phyloP scores from a whole-genome alignment of 2,113 vertebrate genomes.

The Ivindomyrus marchei region DNA sequence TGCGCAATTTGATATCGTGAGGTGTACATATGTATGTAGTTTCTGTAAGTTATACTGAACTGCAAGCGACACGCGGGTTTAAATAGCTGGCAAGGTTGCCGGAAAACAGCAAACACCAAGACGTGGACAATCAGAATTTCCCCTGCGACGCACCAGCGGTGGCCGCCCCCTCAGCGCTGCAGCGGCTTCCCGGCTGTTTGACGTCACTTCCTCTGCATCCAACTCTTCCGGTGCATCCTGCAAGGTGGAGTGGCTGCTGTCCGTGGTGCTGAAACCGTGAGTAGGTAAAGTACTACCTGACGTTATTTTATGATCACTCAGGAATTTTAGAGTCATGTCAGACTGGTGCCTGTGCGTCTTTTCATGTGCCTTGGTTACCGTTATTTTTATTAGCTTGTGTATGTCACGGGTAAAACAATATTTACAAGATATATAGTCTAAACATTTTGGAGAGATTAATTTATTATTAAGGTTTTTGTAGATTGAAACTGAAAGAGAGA shows the following conservation, averaged over 20 bases:
- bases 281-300: not conserved
- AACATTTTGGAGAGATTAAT: not conserved
- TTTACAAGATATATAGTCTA: not conserved
- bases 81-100: not conserved
- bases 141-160: not conserved
- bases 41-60: not conserved
- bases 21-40: not conserved
- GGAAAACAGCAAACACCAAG: not conserved
- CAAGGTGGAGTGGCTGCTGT: slow-evolving; percentile 15
- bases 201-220: slow-evolving; percentile 14
- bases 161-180: not conserved
- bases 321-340: not conserved
- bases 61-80: not conserved
- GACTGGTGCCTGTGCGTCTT: not conserved
- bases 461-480: not conserved
- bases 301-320: not conserved
- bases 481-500: not conserved
- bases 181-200: not conserved
- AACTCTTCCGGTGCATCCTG: slow-evolving; percentile 15
- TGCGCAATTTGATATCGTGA: not conserved
- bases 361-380: not conserved
- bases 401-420: not conserved
- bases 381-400: not conserved
- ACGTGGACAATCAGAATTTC: not conserved
- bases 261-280: slow-evolving; percentile 22